A percentile compares a stretch with the other conserved stretches of the same genome.
Conservation (phyloP, 2,888 invertebrate species). For the Eulithis testata region DNA sequence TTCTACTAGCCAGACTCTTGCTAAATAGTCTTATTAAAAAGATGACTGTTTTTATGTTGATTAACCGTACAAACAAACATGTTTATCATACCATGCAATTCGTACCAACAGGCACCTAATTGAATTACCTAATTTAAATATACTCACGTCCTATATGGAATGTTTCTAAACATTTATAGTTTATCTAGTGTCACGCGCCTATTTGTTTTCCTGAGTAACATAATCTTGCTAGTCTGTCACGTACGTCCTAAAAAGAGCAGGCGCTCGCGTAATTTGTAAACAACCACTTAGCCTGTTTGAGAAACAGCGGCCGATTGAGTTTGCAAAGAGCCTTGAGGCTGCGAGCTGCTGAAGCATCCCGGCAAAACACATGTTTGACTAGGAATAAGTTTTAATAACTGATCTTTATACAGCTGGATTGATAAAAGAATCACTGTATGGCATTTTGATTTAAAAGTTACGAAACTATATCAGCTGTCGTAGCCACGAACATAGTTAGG, state of each 20-base stretch:
- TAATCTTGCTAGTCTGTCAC: constrained; percentile 26
- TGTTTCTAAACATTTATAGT: neutral
- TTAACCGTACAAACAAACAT: no score
- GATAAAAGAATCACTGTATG: no score
- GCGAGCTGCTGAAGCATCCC: constrained; percentile 3
- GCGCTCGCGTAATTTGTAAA: constrained; percentile 39
- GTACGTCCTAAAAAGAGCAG: constrained; percentile 41
- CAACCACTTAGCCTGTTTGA: constrained; percentile 43
- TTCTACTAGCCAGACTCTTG: no score
- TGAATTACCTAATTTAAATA: constrained; percentile 10
- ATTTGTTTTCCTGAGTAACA: constrained; percentile 17
- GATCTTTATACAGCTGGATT: no score
- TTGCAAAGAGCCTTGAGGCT: constrained; percentile 20
- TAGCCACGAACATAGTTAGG: no score
- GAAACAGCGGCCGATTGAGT: constrained; percentile 34
- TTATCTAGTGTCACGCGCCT: constrained; percentile 1
- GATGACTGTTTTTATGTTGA: no score
- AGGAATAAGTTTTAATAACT: no score
- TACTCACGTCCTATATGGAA: constrained; percentile 10
- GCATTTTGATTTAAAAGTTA: no score
- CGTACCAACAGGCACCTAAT: neutral
- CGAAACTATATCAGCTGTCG: no score
- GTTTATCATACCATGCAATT: no score
- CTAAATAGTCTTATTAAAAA: no score
- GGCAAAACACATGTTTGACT: no score